Evolutionary conservation across 1,140 invertebrate species (phyloP), one percentile per base, ranked within the genome.

Genomic region (Papilio glaucus): DNA sequence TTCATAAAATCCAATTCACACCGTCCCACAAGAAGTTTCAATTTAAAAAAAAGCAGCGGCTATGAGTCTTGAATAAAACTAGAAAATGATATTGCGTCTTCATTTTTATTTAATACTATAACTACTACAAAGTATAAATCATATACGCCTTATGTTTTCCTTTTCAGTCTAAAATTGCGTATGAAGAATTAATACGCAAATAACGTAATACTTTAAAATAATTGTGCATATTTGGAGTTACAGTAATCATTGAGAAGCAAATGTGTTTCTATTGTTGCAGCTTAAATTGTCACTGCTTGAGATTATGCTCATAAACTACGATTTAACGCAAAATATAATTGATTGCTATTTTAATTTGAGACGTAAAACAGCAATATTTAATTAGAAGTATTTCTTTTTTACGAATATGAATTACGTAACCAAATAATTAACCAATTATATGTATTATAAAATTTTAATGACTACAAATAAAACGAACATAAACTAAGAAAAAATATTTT

Each of bases 401-500:
- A n/a, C n/a, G 29, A 6, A 33, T 33, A 33, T 33, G 6, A 33
- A 33, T 33, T 33, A 33, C 29, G 8, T 10, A n/a, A n/a, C n/a
- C n/a, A n/a, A n/a, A n/a, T n/a, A n/a, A n/a, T n/a, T n/a, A n/a
- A n/a, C n/a, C n/a, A n/a, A n/a, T n/a, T n/a, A n/a, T n/a, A n/a
- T n/a, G n/a, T n/a, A n/a, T n/a, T n/a, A n/a, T n/a, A n/a, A n/a
- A n/a, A n/a, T n/a, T n/a, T 61, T 61, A 29, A 61, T 5, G 49
- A 57, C 4, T 4, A 57, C 12, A 21, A 60, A 7, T 60, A 29
- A 24, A 60, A 60, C 8, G 4, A 33, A 26, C 13, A 37, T 62
- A 42, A 42, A 42, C n/a, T 68, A 49, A n/a, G n/a, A n/a, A 62
- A 53, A 70, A 71, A 71, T 57, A 33, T 77, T 72, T 41, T 72